Evolutionary conservation across 1,140 invertebrate genomes (phyloP).

Genomic region (Ephestia elutella): DNA sequence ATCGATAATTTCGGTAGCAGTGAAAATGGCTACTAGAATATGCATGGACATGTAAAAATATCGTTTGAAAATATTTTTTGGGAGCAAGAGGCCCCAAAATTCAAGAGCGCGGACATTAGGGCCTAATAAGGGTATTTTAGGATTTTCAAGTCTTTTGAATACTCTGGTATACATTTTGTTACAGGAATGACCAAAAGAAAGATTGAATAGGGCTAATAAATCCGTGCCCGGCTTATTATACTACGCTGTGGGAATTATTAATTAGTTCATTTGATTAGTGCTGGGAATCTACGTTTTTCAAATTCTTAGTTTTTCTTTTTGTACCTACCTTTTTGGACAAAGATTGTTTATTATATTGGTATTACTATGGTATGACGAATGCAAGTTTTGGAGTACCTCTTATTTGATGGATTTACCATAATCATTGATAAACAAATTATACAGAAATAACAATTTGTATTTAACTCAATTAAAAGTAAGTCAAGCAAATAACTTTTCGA

Average conservation of each 20-base stretch:
- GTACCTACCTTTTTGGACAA: too few species aligned
- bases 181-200: neutral
- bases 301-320: too few species aligned
- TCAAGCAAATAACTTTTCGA: too few species aligned
- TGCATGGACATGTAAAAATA: conserved; percentile 50
- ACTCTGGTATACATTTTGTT: conserved; percentile 19
- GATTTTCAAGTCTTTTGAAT: conserved; percentile 46
- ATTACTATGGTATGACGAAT: too few species aligned
- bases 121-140: conserved; percentile 44
- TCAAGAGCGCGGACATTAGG: conserved; percentile 50
- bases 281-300: neutral
- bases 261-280: neutral
- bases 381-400: too few species aligned
- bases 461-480: too few species aligned
- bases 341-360: too few species aligned
- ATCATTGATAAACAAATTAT: too few species aligned
- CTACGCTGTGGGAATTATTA: neutral
- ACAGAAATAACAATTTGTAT: too few species aligned
- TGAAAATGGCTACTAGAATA: conserved; percentile 45
- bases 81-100: conserved; percentile 60
- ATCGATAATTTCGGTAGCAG: conserved; percentile 47
- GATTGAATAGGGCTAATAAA: neutral
- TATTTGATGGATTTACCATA: too few species aligned
- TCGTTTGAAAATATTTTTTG: conserved; percentile 31
- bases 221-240: neutral